These are phyloP conservation scores for Jacana jacana DNA, from an alignment of 2,113 vertebrate species.

Conservation along the genomic window DNA sequence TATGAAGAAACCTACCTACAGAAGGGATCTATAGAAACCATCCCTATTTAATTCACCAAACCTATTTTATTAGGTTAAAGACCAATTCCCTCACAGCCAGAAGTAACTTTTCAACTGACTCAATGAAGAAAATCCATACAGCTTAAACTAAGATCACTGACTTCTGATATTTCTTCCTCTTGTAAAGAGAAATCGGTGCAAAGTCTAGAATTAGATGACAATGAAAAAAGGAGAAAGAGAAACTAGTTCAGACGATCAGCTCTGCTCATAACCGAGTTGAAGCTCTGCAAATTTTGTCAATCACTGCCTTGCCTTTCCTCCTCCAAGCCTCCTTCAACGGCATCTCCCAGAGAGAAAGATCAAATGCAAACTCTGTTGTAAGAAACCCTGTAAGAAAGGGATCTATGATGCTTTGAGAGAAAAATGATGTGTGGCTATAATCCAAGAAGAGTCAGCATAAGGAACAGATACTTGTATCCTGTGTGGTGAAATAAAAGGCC, in stretches of 20 bases:
- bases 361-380: not conserved
- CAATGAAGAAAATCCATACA: not conserved
- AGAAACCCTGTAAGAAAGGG: not conserved
- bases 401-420: not conserved
- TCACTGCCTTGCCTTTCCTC: not conserved
- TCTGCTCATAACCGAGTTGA: not conserved
- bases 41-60: not conserved
- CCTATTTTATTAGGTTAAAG: not conserved
- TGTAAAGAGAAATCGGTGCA: not conserved
- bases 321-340: not conserved
- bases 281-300: not conserved
- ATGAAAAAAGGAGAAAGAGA: not conserved
- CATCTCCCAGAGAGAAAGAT: not conserved
- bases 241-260: not conserved
- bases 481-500: fast-evolving
- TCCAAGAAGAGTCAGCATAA: not conserved
- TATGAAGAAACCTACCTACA: not conserved
- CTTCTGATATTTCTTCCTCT: not conserved
- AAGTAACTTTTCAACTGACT: not conserved
- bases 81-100: not conserved
- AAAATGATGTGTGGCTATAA: not conserved
- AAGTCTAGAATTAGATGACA: not conserved
- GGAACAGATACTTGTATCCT: not conserved
- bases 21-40: not conserved
- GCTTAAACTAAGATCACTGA: not conserved